These are phyloP conservation scores for Pterocles gutturalis DNA, from an alignment of 2,113 vertebrate species.

Conservation along the genomic window DNA sequence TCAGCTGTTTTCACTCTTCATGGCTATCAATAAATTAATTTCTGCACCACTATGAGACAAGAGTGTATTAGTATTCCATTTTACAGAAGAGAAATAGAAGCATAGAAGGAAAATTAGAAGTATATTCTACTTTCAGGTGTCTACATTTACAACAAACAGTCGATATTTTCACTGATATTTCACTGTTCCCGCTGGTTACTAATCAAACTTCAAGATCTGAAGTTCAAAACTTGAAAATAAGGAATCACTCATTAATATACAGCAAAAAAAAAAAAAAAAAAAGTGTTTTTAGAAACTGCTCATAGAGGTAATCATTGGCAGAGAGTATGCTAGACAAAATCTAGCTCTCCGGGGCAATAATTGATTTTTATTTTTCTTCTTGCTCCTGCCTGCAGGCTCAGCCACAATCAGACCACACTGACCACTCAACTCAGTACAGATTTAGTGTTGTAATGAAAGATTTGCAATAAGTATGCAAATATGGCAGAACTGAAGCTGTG, in stretches of 20 bases:
- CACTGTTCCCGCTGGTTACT: background rate
- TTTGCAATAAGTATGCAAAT: background rate
- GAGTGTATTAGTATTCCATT: background rate
- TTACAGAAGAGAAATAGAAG: background rate
- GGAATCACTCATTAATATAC: background rate
- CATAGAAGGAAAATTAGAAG: background rate
- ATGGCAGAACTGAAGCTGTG: background rate
- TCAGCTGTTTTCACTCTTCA: background rate
- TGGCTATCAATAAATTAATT: background rate
- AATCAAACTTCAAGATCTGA: background rate
- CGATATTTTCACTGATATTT: background rate
- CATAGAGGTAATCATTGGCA: background rate
- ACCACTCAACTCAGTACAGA: background rate
- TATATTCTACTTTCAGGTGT: background rate
- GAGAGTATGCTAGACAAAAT: background rate
- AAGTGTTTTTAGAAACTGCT: background rate
- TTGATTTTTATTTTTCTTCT: background rate
- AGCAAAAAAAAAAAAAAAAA: background rate
- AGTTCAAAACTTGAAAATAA: background rate
- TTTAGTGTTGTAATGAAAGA: background rate
- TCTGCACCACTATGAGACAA: background rate
- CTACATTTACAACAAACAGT: background rate
- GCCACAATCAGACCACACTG: background rate
- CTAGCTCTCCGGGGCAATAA: background rate
- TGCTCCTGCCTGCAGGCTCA: background rate